Conservation (phyloP, 1,140 invertebrate genomes). For the Matsumurasca onukii region DNA sequence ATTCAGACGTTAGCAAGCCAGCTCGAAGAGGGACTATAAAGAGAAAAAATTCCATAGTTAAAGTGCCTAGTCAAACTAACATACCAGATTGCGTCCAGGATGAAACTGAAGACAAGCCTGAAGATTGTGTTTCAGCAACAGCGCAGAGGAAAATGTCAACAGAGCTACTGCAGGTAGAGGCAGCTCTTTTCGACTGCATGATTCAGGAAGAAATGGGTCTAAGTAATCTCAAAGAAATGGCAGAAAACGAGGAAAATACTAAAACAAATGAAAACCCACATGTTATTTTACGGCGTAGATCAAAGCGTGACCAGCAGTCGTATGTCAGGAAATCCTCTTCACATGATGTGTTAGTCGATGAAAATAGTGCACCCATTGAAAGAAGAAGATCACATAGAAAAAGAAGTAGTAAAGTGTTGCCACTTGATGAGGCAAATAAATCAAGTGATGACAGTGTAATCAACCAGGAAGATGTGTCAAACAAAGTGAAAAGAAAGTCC, state of each 20-base stretch:
- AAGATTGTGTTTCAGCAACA: background rate
- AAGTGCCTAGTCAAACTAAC: too few relatives aligned
- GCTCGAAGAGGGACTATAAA: constrained; percentile 34
- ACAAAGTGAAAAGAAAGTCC: background rate
- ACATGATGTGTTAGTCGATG: background rate
- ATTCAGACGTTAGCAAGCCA: constrained; percentile 10
- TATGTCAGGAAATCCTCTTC: constrained; percentile 4
- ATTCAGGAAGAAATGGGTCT: constrained; percentile 48
- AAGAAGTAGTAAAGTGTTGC: background rate
- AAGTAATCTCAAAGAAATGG: constrained; percentile 2
- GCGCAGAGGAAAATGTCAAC: constrained; percentile 34
- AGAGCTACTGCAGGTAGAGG: constrained; percentile 37
- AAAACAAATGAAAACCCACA: too few relatives aligned
- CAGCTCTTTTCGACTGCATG: constrained; percentile 50
- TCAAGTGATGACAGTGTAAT: background rate
- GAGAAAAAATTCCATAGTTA: constrained; percentile 15
- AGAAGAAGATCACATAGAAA: constrained; percentile 21
- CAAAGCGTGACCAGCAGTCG: background rate
- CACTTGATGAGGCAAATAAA: background rate
- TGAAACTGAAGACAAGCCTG: too few relatives aligned
- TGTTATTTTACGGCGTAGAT: too few relatives aligned
- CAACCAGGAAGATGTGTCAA: background rate
- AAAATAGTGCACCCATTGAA: background rate
- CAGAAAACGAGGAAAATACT: background rate
- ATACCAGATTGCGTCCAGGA: too few relatives aligned